phyloP scores from a whole-genome alignment of 2,113 vertebrate species.

The Spheniscus mendiculus region DNA sequence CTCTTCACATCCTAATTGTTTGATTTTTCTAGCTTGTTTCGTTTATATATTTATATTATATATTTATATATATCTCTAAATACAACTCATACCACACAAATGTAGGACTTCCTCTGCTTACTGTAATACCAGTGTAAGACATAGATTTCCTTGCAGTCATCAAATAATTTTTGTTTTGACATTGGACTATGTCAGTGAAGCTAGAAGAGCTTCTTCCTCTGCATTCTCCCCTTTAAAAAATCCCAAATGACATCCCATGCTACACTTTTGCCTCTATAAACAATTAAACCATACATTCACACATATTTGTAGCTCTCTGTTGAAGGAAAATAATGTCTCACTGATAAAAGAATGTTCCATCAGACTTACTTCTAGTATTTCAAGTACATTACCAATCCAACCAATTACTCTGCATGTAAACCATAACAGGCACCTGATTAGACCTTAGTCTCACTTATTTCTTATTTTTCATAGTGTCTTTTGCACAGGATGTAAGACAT shows the following conservation, averaged over 20 bases:
- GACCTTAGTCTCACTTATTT: not conserved
- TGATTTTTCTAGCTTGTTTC: conserved; percentile 53
- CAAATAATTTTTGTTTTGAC: conserved; percentile 10
- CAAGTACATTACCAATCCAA: not conserved
- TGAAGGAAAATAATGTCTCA: not conserved
- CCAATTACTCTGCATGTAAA: not conserved
- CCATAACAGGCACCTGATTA: not conserved
- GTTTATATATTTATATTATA: not conserved
- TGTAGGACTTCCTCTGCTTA: conserved; percentile 36
- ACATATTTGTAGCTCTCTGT: not conserved
- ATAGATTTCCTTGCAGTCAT: not conserved
- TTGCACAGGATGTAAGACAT: not conserved
- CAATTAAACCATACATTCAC: not conserved
- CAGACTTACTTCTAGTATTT: not conserved
- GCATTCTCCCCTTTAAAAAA: not conserved
- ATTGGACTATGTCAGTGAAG: not conserved
- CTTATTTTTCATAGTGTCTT: not conserved
- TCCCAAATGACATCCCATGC: not conserved
- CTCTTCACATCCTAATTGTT: not conserved
- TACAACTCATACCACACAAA: conserved; percentile 7
- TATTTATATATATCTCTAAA: conserved; percentile 7
- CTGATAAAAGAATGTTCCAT: not conserved
- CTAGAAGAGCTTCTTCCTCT: not conserved
- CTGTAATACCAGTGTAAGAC: conserved; percentile 32
- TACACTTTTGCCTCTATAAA: conserved; percentile 44